Evolutionary conservation across 2,113 vertebrate genomes (phyloP).

Genomic region (Toxotes jaculatrix): DNA sequence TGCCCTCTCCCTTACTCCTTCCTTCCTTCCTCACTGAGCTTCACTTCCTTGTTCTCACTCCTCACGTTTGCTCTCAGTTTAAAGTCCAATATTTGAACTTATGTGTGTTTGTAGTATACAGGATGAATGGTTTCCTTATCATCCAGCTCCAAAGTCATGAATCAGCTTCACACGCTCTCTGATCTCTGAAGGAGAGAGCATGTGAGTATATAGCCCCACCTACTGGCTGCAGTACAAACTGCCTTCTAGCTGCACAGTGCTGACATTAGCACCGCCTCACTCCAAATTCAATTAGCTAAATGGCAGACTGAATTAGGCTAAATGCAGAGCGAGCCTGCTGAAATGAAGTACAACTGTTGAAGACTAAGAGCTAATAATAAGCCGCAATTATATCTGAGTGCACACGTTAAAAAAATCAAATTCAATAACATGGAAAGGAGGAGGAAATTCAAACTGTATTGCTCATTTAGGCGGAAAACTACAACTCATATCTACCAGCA

Average conservation of each 20-base stretch:
- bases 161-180: slow-evolving; percentile 2
- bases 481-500: slow-evolving; percentile 18
- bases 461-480: slow-evolving; percentile 9
- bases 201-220: slow-evolving; percentile 60
- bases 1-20: neutral
- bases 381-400: slow-evolving; percentile 65
- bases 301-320: slow-evolving; percentile 63
- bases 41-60: slow-evolving; percentile 3
- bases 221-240: slow-evolving; percentile 55
- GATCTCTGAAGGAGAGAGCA: neutral
- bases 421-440: slow-evolving; percentile 46
- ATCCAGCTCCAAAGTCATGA: slow-evolving; percentile 48
- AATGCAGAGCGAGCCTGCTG: slow-evolving; percentile 63
- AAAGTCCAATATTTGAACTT: neutral
- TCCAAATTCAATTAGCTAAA: slow-evolving; percentile 72
- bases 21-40: neutral
- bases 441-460: slow-evolving; percentile 17
- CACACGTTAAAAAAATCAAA: slow-evolving; percentile 43
- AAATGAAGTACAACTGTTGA: slow-evolving; percentile 61
- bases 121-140: slow-evolving; percentile 6
- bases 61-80: slow-evolving; percentile 14
- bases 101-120: neutral
- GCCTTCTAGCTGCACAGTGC: slow-evolving; percentile 1
- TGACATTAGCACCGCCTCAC: slow-evolving; percentile 28
- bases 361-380: slow-evolving; percentile 55